These are phyloP conservation scores for Tetramorium bicarinatum DNA, from an alignment of 2,888 invertebrate species.

Conservation along the genomic window DNA sequence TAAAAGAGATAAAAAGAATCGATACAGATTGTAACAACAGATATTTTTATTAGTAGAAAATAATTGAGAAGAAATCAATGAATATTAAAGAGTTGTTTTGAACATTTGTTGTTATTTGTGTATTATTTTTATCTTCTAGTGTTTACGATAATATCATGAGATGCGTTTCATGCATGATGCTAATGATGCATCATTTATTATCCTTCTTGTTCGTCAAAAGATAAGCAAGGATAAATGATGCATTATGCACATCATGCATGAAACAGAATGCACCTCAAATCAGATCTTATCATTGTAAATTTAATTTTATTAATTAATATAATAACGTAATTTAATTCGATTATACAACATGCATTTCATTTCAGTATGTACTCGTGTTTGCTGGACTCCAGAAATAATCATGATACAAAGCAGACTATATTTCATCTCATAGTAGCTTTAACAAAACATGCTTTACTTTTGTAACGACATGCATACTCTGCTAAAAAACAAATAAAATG, in stretches of 20 bases:
- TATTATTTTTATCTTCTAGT: background rate
- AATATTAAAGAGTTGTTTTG: background rate
- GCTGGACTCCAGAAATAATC: constrained; percentile 44
- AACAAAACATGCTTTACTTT: constrained; percentile 62
- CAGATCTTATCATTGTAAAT: background rate
- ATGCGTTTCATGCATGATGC: too few species aligned
- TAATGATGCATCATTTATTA: too few species aligned
- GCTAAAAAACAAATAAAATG: background rate
- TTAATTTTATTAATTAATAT: constrained; percentile 1
- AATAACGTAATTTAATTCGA: background rate
- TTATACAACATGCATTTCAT: background rate
- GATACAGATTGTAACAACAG: background rate
- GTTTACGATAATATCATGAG: background rate
- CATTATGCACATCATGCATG: too few species aligned
- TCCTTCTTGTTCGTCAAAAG: too few species aligned
- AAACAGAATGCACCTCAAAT: background rate
- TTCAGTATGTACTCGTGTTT: constrained; percentile 51
- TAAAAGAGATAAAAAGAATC: background rate
- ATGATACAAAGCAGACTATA: constrained; percentile 53
- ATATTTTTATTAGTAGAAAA: constrained; percentile 1
- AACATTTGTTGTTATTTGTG: background rate
- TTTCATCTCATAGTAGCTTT: constrained; percentile 49
- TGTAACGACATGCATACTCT: constrained; percentile 43
- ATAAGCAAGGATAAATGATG: too few species aligned
- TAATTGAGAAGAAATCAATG: background rate